phyloP scores from a whole-genome alignment of 2,797 vertebrate genomes.

The Sebastes itinus region DNA sequence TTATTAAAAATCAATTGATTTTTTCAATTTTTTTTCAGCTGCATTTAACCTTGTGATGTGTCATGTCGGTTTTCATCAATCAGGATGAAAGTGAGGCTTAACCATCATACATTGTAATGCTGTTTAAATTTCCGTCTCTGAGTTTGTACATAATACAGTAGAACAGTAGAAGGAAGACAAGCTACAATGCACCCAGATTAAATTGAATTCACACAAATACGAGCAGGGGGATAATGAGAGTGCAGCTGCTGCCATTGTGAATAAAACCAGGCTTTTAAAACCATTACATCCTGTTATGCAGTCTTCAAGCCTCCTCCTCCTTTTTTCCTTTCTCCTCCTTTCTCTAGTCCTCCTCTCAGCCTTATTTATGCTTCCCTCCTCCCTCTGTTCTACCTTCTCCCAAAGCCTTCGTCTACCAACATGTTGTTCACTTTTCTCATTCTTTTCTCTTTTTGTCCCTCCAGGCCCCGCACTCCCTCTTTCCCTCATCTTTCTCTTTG shows the following conservation, averaged over 20 bases:
- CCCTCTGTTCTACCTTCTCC: conserved; percentile 10
- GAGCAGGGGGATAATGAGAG: conserved; percentile 32
- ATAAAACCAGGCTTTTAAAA: conserved; percentile 53
- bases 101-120: background rate
- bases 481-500: conserved; percentile 24
- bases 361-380: conserved; percentile 42
- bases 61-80: background rate
- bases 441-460: conserved; percentile 24
- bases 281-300: conserved; percentile 54
- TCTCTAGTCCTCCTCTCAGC: conserved; percentile 26
- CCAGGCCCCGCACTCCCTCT: background rate
- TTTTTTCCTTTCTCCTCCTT: conserved; percentile 29
- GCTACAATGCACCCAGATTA: conserved; percentile 7
- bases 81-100: background rate
- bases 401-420: conserved; percentile 20
- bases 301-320: conserved; percentile 44
- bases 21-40: background rate
- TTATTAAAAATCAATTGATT: background rate
- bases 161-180: background rate
- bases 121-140: background rate
- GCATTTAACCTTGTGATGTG: background rate
- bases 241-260: conserved; percentile 46
- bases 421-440: conserved; percentile 10
- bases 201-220: conserved; percentile 32
- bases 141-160: conserved; percentile 6